These are phyloP conservation scores for Mesoclemmys tuberculata DNA, from an alignment of 2,113 vertebrate genomes.

Conservation along the genomic window DNA sequence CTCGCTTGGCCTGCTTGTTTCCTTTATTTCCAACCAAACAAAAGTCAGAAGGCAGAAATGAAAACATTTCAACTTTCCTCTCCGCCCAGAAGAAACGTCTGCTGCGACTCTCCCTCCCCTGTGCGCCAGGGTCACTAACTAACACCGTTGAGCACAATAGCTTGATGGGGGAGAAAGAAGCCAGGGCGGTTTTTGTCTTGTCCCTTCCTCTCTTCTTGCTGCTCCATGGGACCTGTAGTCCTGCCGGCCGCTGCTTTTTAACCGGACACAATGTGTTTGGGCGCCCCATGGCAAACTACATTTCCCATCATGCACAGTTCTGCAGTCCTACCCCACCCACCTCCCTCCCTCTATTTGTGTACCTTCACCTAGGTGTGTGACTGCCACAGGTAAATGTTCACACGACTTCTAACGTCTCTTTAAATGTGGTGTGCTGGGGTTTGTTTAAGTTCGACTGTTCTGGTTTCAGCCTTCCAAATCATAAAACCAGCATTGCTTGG, in stretches of 20 bases:
- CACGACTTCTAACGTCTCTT: constrained; percentile 23
- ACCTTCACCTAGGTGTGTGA: constrained; percentile 51
- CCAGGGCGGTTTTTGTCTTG: neutral
- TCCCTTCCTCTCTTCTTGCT: neutral
- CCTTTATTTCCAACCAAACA: neutral
- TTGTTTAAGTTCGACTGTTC: constrained; percentile 60
- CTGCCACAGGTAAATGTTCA: constrained; percentile 52
- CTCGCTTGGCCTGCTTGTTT: neutral
- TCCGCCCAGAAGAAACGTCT: neutral
- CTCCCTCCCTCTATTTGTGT: neutral
- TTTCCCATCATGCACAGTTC: constrained; percentile 81
- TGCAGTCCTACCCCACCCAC: constrained; percentile 23
- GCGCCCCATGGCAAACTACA: constrained; percentile 74
- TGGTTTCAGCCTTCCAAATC: constrained; percentile 69
- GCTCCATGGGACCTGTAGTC: neutral
- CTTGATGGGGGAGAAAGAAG: neutral
- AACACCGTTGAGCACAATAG: neutral
- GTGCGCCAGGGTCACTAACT: neutral
- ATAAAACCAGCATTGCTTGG: constrained; percentile 84
- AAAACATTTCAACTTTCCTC: constrained; percentile 78
- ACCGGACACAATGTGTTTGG: constrained; percentile 26
- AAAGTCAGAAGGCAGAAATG: constrained; percentile 66
- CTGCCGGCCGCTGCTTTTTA: constrained; percentile 18
- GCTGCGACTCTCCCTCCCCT: constrained; percentile 29
- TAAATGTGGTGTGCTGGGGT: neutral